Percentiles rank a stretch among this genome's conserved stretches.
Conservation (phyloP, 2,797 vertebrate species). For the Cyclopterus lumpus region DNA sequence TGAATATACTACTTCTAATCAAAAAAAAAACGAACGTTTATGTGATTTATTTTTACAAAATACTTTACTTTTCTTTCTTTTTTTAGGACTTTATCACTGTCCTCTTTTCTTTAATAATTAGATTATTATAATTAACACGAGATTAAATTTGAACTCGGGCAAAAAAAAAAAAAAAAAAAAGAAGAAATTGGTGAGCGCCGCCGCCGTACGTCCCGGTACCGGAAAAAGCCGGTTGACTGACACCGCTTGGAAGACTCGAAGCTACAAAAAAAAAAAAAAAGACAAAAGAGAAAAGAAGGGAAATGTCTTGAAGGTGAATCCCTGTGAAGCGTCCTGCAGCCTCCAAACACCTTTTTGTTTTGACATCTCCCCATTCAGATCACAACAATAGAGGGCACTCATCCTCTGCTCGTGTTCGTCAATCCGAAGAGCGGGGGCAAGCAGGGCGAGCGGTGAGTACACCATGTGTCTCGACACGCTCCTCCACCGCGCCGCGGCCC, state of each 20-base stretch:
- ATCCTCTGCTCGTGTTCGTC: constrained; percentile 96
- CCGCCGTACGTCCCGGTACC: constrained; percentile 3
- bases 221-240: too few relatives aligned
- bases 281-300: constrained; percentile 13
- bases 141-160: constrained; percentile 29
- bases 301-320: constrained; percentile 73
- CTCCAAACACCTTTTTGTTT: constrained; percentile 77
- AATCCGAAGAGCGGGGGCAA: constrained; percentile 97
- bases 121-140: constrained; percentile 45
- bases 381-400: constrained; percentile 93
- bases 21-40: constrained; percentile 10
- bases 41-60: constrained; percentile 23
- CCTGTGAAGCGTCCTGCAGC: constrained; percentile 75
- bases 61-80: not conserved
- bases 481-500: constrained; percentile 42
- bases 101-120: constrained; percentile 37
- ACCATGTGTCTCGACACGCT: constrained; percentile 61
- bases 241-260: constrained; percentile 44
- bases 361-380: constrained; percentile 86
- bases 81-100: constrained; percentile 20
- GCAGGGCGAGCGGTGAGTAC: constrained; percentile 93
- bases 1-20: not conserved
- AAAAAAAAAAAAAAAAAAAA: constrained; percentile 6
- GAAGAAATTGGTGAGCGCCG: not conserved
- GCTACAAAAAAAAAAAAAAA: not conserved